Base-by-base conservation (phyloP, 2,113 vertebrate species). In the Nyctereutes procyonoides region DNA sequence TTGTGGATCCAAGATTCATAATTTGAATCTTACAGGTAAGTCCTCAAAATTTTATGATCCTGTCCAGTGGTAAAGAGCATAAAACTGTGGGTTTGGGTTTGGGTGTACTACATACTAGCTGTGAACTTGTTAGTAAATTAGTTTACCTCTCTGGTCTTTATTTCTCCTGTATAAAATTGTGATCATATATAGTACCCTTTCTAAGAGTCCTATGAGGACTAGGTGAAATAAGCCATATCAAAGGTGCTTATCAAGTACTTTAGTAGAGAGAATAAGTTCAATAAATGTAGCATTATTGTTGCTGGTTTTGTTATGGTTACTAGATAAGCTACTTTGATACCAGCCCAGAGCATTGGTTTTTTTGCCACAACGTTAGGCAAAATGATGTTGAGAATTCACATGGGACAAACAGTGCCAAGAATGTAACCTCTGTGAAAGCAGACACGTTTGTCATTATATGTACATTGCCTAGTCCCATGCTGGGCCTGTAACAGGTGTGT, bases 81-180 rank as follows among this genome's bases (percentile, higher is more conserved):
- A 69, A 43, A 79, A 38, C 11, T 83, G 26, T 32, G 28, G 30
- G 17, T 83, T 65, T 79, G 53, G 20, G 58, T 79, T 96, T 88
- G 63, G 8, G 53, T 63, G 3, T 19, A n/a, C 20, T 95, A 24
- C 26, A 67, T 67, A 53, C 22, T 73, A 88, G 55, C 15, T 53
- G 38, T 51, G 20, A 88, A 74, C 28, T 83, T 95, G 28, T 9
- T 67, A 83, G 11, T 56, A 71, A 84, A 73, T 60, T 19, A 74
- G 58, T 96, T 93, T 88, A 87, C 22, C 20, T 76, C 30, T 96
- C 48, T 85, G 43, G 26, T 76, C 74, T 92, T 22, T 63, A 13
- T 90, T 91, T 88, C 48, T 82, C 60, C 30, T 71, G 30, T 71
- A 10, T 77, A 89, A 67, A 69, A 92, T 43, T 88, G 22, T 92